Conservation (phyloP, 2,113 vertebrate species). For the Oncorhynchus keta region DNA sequence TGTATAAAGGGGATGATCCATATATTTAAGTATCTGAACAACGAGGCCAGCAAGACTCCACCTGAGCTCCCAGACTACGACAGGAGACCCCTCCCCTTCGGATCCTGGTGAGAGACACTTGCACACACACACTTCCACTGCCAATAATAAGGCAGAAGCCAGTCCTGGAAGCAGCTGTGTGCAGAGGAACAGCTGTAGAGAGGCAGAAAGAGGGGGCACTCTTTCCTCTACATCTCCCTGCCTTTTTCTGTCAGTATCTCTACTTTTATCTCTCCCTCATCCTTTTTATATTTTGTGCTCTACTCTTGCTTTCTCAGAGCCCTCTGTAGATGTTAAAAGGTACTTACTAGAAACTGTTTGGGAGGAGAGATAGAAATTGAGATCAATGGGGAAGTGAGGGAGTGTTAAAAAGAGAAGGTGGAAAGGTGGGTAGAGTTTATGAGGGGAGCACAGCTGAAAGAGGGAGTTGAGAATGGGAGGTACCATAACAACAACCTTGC, state of each 20-base stretch:
- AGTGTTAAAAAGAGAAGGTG: background rate
- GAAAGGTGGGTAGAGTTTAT: background rate
- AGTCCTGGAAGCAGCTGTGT: slow-evolving; percentile 11
- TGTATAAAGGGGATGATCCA: slow-evolving; percentile 98
- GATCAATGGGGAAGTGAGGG: background rate
- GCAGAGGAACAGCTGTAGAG: background rate
- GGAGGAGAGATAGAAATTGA: background rate
- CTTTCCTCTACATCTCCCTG: background rate
- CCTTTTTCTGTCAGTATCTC: background rate
- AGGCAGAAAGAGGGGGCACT: background rate
- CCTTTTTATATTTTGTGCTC: background rate
- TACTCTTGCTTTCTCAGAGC: background rate
- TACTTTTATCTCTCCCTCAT: background rate
- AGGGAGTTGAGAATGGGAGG: background rate
- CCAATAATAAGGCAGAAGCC: background rate
- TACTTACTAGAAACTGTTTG: background rate
- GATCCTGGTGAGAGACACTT: slow-evolving; percentile 82
- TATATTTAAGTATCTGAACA: slow-evolving; percentile 98
- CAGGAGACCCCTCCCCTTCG: slow-evolving; percentile 83
- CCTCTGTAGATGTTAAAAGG: background rate
- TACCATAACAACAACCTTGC: background rate
- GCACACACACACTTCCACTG: background rate
- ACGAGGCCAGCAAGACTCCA: slow-evolving; percentile 90
- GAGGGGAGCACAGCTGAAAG: background rate
- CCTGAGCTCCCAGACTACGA: slow-evolving; percentile 92